Evolutionary conservation across 1,140 invertebrate species (phyloP).

Genomic region (Temnothorax nylanderi): DNA sequence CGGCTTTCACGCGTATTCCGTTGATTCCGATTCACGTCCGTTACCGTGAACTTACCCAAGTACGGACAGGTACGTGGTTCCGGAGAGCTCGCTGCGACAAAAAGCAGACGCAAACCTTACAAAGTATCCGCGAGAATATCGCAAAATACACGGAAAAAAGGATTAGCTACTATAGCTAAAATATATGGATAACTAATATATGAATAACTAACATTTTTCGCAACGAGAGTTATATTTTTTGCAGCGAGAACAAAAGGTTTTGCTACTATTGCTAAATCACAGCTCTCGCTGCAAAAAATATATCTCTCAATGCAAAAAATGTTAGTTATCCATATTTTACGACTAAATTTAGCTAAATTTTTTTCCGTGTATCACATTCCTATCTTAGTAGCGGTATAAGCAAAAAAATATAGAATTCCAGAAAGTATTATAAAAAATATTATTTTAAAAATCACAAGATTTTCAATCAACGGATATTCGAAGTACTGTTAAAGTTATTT

Average conservation of each 20-base stretch:
- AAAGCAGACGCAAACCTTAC: conserved; percentile 47
- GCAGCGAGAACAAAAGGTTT: no score
- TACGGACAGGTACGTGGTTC: conserved; percentile 89
- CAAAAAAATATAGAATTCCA: not conserved
- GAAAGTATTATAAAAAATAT: not conserved
- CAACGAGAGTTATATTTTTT: no score
- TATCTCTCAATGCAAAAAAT: no score
- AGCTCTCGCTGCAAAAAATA: no score
- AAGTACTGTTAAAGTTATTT: not conserved
- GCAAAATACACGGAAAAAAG: not conserved
- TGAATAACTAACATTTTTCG: no score
- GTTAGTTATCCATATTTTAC: no score
- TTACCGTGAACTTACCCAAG: conserved; percentile 89
- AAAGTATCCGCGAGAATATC: not conserved
- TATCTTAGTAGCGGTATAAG: no score
- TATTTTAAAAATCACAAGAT: not conserved
- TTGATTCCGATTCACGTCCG: conserved; percentile 84
- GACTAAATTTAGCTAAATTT: no score
- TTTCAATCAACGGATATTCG: not conserved
- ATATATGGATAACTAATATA: no score
- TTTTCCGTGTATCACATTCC: not conserved
- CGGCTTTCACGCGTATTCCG: conserved; percentile 84
- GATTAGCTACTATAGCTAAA: no score
- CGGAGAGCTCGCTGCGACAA: conserved; percentile 88
- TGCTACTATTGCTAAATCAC: no score